Evolutionary conservation across 2,888 invertebrate species (phyloP).

Genomic region (Oscheius sp.): DNA sequence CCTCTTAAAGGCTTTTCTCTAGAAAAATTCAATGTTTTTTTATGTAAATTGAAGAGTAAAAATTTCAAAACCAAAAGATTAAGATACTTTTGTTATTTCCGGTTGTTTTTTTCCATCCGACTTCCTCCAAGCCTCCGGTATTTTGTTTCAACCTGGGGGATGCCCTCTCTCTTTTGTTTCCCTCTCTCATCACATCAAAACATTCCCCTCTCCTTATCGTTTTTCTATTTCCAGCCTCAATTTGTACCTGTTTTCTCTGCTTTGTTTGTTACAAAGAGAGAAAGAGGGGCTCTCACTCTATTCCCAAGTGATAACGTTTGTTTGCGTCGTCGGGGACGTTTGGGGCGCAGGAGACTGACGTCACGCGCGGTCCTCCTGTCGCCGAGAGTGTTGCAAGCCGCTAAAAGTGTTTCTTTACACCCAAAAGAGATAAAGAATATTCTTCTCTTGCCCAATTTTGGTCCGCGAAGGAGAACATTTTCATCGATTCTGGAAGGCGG

Average conservation of each 20-base stretch:
- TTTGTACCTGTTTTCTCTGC: conserved; percentile 15
- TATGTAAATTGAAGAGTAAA: too few species aligned
- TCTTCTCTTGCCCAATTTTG: too few species aligned
- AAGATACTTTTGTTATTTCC: too few species aligned
- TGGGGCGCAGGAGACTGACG: conserved; percentile 4
- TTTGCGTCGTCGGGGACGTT: conserved; percentile 19
- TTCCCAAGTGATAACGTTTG: conserved; percentile 22
- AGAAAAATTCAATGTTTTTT: too few species aligned
- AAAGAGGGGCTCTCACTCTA: conserved; percentile 1
- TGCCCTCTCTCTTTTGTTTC: too few species aligned
- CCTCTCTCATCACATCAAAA: background rate
- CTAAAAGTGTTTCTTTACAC: conserved; percentile 6
- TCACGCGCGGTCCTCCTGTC: conserved; percentile 1
- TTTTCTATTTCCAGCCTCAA: background rate
- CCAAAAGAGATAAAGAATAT: too few species aligned
- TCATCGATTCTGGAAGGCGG: background rate
- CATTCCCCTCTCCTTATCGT: background rate
- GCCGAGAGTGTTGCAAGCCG: conserved; percentile 5
- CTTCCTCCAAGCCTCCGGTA: too few species aligned
- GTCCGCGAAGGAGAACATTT: background rate
- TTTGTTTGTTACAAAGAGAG: conserved; percentile 3
- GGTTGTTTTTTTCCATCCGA: too few species aligned
- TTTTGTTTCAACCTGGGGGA: too few species aligned
- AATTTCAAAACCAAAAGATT: too few species aligned
- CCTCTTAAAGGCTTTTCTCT: too few species aligned